Conservation (phyloP, 2,113 vertebrate genomes). For the Platycercus adscitus region DNA sequence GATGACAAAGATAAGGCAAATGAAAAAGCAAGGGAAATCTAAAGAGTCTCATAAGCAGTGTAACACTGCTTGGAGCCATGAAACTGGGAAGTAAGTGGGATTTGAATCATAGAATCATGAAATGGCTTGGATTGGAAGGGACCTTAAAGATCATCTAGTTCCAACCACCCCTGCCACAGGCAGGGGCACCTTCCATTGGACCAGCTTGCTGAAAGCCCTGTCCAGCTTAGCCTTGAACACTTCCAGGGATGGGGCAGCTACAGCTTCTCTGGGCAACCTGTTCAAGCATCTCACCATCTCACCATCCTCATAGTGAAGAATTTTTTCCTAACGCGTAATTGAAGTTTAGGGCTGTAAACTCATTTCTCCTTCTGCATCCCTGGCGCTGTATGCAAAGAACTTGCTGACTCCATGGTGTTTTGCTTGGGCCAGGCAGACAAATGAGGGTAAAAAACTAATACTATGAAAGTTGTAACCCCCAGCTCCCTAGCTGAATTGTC, state of each 20-base stretch:
- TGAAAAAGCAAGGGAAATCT: neutral
- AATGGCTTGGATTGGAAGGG: neutral
- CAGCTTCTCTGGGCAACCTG: neutral
- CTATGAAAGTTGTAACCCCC: neutral
- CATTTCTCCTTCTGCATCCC: neutral
- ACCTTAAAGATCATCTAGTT: neutral
- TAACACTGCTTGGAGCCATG: neutral
- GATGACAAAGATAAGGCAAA: neutral
- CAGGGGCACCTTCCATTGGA: neutral
- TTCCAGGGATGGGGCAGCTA: neutral
- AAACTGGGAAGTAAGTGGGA: neutral
- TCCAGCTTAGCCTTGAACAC: neutral
- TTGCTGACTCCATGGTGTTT: neutral
- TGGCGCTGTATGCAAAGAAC: accelerated
- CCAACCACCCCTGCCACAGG: neutral
- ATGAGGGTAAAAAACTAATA: accelerated
- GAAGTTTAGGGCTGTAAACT: neutral
- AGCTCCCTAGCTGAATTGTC: neutral
- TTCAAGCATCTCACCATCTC: neutral
- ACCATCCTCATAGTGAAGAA: neutral
- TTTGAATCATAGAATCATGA: neutral
- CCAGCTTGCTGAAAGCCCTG: neutral
- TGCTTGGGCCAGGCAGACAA: neutral
- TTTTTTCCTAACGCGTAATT: neutral
- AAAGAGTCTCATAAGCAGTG: neutral